Evolutionary conservation across 2,888 invertebrate genomes (phyloP).

Genomic region (Punctoribates punctum): DNA sequence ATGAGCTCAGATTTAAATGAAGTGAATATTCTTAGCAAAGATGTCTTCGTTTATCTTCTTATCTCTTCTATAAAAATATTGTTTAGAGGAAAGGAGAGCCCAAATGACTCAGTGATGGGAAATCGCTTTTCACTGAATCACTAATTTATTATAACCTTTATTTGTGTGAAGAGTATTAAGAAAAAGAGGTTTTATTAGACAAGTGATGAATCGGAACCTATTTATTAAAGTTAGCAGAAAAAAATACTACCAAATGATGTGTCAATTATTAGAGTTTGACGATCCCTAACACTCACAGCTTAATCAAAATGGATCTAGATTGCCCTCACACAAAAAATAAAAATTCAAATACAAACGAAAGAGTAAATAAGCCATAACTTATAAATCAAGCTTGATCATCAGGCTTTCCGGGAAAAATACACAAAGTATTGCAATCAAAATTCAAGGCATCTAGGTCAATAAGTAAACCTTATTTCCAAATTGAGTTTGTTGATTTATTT

Average conservation of each 20-base stretch:
- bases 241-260: not conserved
- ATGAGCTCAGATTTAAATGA: not conserved
- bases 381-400: too few species aligned
- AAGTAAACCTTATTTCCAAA: too few species aligned
- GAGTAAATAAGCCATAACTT: too few species aligned
- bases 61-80: not conserved
- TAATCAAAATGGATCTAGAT: too few species aligned
- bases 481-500: too few species aligned
- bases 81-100: not conserved
- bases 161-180: not conserved
- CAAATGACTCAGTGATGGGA: conserved; percentile 20
- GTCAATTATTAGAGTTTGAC: not conserved
- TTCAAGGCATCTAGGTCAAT: too few species aligned
- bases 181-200: conserved; percentile 7
- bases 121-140: conserved; percentile 1
- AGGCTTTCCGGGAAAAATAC: too few species aligned
- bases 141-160: conserved; percentile 11
- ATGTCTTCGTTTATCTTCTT: not conserved
- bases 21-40: too few species aligned
- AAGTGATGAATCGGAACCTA: conserved; percentile 9
- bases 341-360: not conserved
- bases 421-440: too few species aligned
- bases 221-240: not conserved
- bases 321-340: not conserved
- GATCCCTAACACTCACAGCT: not conserved